These are phyloP conservation scores for Pardosa pseudoannulata DNA, from an alignment of 2,888 invertebrate genomes.

Conservation along the genomic window DNA sequence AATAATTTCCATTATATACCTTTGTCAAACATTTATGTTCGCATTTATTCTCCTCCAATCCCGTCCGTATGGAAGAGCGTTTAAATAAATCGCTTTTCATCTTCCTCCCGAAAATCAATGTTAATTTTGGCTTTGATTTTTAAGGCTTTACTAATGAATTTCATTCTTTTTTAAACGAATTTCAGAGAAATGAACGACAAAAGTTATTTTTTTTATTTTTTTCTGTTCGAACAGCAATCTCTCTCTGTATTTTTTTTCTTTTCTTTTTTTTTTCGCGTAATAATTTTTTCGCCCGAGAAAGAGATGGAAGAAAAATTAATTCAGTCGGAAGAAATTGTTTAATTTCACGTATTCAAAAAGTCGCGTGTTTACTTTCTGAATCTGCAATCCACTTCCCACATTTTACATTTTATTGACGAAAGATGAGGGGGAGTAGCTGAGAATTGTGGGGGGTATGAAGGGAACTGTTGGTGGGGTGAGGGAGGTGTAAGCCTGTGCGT, in stretches of 20 bases:
- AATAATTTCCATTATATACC: too few relatives aligned
- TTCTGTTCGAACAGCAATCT: not conserved
- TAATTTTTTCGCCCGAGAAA: not conserved
- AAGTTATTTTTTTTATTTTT: not conserved
- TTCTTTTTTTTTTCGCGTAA: too few relatives aligned
- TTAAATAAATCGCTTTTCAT: too few relatives aligned
- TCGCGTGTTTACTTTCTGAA: slow-evolving; percentile 45
- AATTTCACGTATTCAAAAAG: slow-evolving; percentile 46
- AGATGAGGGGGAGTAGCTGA: not conserved
- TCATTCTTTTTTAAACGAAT: not conserved
- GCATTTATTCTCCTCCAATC: too few relatives aligned
- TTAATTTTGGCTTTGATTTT: slow-evolving; percentile 9
- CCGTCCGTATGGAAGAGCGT: too few relatives aligned
- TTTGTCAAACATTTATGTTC: too few relatives aligned
- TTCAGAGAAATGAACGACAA: not conserved
- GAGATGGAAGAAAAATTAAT: slow-evolving; percentile 26
- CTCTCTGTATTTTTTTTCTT: not conserved
- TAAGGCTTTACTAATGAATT: not conserved
- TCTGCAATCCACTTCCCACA: slow-evolving; percentile 54
- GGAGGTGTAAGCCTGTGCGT: slow-evolving; percentile 18
- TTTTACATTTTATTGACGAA: slow-evolving; percentile 56
- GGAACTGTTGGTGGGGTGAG: not conserved
- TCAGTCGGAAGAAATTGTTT: slow-evolving; percentile 50
- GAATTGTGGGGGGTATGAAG: too few relatives aligned
- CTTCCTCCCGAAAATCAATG: not conserved